phyloP scores from a whole-genome alignment of 2,888 invertebrate genomes.

The Perithous albicinctus region DNA sequence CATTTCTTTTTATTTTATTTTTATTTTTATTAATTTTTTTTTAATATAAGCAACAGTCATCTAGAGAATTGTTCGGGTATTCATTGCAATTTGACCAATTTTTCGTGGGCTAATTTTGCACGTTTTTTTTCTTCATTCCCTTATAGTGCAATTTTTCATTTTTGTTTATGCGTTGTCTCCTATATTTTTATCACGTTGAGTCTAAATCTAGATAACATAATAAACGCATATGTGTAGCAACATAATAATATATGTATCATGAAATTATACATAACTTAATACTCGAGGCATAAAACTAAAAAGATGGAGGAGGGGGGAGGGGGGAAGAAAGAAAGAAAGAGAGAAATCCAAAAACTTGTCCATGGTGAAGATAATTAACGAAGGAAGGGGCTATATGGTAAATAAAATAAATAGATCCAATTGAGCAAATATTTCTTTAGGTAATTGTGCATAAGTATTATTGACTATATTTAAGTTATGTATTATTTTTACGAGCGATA shows the following conservation, averaged over 20 bases:
- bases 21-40: not conserved
- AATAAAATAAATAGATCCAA: conserved; percentile 68
- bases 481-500: conserved; percentile 61
- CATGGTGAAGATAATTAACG: conserved; percentile 72
- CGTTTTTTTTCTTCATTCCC: conserved; percentile 28
- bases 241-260: conserved; percentile 77
- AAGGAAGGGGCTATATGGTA: conserved; percentile 66
- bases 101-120: conserved; percentile 49
- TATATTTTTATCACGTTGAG: conserved; percentile 64
- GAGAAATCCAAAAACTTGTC: conserved; percentile 67
- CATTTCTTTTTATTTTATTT: not conserved
- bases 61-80: conserved; percentile 55
- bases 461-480: conserved; percentile 62
- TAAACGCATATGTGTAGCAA: conserved; percentile 78
- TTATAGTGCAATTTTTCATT: conserved; percentile 41
- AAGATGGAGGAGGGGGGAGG: conserved; percentile 49
- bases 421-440: conserved; percentile 70
- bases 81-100: conserved; percentile 32
- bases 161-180: conserved; percentile 40
- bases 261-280: conserved; percentile 74
- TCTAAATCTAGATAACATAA: conserved; percentile 73
- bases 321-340: conserved; percentile 40
- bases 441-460: conserved; percentile 72
- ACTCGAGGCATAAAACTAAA: conserved; percentile 72
- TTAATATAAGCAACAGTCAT: conserved; percentile 45